Evolutionary conservation across 2,797 vertebrate genomes (phyloP), one percentile per base, ranked within the genome.

Genomic region (Siniperca undulata): DNA sequence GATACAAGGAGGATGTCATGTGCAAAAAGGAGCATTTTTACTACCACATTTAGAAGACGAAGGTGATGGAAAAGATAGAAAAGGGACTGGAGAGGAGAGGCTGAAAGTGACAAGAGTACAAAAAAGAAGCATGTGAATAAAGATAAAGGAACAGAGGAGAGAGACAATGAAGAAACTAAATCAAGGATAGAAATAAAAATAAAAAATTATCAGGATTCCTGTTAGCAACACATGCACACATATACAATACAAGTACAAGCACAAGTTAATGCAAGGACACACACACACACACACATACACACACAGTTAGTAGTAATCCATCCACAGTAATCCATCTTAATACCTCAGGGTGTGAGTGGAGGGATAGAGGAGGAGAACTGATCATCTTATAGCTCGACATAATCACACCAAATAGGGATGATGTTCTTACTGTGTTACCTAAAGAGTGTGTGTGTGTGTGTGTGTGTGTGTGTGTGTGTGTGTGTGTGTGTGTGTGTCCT

Each of bases 261-360:
- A 59, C 20, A 55, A 3, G 36, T 19, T 7, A 44, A 27, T 14
- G 17, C 62, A 67, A 5, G 52, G 10, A 52, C 16, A n/a, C 36
- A 71, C 48, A 52, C 34, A 58, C 4, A 19, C 48, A 52, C 34
- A 58, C 4, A 19, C 48, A 52, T 27, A 58, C 3, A 52, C 16
- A n/a, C 36, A 71, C 48, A 52, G n/a, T n/a, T n/a, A n/a, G n/a
- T n/a, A n/a, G n/a, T n/a, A n/a, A n/a, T n/a, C n/a, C n/a, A n/a
- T n/a, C n/a, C 34, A 58, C 4, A 17, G 64, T 84, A 88, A 89
- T 89, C 82, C 82, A 74, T 88, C 70, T 58, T 78, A 81, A 86
- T 81, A 81, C 86, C 69, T 59, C 36, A 5, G 65, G 58, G 68
- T 75, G 68, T 78, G 73, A 86, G 74, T 61, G 71, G 64, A 66